A percentile compares a stretch with the other conserved stretches of the same genome.
phyloP scores from a whole-genome alignment of 1,140 invertebrate genomes.

The Drosophila azteca region DNA sequence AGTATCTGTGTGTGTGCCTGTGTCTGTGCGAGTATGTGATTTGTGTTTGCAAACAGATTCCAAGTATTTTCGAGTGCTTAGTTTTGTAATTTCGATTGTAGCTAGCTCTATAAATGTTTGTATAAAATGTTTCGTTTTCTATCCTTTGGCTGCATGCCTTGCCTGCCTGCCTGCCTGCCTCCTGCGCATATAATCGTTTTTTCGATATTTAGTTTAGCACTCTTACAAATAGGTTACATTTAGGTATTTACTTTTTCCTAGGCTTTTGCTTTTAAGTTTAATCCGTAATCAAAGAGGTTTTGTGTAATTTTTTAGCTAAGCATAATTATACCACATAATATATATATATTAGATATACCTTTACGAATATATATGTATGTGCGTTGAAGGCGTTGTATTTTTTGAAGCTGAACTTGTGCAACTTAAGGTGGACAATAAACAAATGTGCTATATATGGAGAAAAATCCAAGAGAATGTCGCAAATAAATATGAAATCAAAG shows the following conservation, averaged over 20 bases:
- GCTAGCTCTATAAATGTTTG: slow-evolving; percentile 71
- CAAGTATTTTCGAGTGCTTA: slow-evolving; percentile 67
- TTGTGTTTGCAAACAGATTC: slow-evolving; percentile 60
- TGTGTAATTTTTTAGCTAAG: slow-evolving; percentile 56
- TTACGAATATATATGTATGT: slow-evolving; percentile 29
- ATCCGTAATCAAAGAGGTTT: slow-evolving; percentile 17
- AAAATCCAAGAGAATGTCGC: slow-evolving; percentile 30
- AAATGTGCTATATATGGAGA: slow-evolving; percentile 24
- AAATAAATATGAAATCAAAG: slow-evolving; percentile 52
- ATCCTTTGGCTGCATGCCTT: slow-evolving; percentile 6
- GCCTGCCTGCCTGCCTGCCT: slow-evolving; percentile 26
- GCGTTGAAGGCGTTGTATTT: slow-evolving; percentile 63
- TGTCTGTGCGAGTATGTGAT: slow-evolving; percentile 13
- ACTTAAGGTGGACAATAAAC: slow-evolving; percentile 50
- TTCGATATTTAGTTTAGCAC: slow-evolving; percentile 45
- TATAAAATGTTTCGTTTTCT: slow-evolving; percentile 49
- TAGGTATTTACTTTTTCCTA: slow-evolving; percentile 55
- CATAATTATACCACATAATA: slow-evolving; percentile 41
- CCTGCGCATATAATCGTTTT: slow-evolving; percentile 28
- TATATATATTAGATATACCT: slow-evolving; percentile 36
- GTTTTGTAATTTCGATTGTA: slow-evolving; percentile 25
- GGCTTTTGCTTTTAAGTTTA: slow-evolving; percentile 60
- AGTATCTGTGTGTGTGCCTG: slow-evolving; percentile 10
- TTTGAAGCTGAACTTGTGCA: slow-evolving; percentile 63
- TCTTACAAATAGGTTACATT: slow-evolving; percentile 40